A percentile compares a stretch with the other conserved stretches of the same genome.
Conservation (phyloP, 1,140 invertebrate genomes). For the Monomorium pharaonis region DNA sequence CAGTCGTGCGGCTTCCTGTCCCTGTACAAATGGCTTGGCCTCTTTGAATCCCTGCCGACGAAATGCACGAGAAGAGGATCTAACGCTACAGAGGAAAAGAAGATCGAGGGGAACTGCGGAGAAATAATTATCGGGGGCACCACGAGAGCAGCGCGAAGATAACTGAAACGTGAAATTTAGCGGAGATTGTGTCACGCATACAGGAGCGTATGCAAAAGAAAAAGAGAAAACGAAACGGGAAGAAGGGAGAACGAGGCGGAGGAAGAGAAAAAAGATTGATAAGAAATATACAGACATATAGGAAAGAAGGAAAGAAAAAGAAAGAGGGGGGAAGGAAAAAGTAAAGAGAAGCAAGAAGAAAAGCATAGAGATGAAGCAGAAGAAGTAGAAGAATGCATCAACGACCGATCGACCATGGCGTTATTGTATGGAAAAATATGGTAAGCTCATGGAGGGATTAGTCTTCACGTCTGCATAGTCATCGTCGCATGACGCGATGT, state of each 20-base stretch:
- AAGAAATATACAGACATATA: not conserved
- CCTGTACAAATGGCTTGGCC: slow-evolving; percentile 65
- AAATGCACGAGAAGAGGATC: not conserved
- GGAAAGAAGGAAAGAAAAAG: slow-evolving; percentile 22
- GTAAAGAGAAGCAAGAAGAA: slow-evolving; percentile 1
- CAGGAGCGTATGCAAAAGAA: not conserved
- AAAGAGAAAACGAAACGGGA: not conserved
- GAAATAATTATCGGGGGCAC: not conserved
- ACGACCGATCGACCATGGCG: slow-evolving; percentile 50
- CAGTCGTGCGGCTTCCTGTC: slow-evolving; percentile 59
- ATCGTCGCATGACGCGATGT: slow-evolving; percentile 69
- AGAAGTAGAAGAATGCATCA: slow-evolving; percentile 48
- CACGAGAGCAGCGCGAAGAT: not conserved
- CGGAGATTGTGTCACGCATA: not conserved
- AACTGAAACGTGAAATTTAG: slow-evolving; percentile 15
- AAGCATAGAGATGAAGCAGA: not conserved
- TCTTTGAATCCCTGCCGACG: slow-evolving; percentile 64
- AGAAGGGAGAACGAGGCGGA: not conserved
- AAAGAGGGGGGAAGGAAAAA: slow-evolving; percentile 23
- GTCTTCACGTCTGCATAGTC: slow-evolving; percentile 67
- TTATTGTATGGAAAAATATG: slow-evolving; percentile 79
- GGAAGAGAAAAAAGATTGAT: not conserved
- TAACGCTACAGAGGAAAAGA: not conserved
- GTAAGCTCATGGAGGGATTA: slow-evolving; percentile 73
- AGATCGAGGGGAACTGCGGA: not conserved